Evolutionary conservation across 1,140 invertebrate genomes (phyloP).

Genomic region (Drosophila tropicalis): DNA sequence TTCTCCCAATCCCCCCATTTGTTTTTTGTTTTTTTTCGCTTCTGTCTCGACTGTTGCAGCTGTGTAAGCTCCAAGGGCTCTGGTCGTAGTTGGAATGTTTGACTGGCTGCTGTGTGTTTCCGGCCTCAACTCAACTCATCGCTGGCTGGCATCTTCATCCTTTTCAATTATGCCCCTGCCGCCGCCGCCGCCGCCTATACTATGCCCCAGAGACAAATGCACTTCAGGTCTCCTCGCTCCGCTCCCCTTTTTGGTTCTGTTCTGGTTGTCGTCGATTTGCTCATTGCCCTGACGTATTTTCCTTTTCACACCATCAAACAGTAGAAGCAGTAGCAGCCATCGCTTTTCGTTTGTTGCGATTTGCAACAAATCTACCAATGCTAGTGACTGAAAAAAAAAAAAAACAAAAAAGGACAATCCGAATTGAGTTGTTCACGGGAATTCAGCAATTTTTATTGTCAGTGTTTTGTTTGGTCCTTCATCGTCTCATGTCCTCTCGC

Average conservation of each 20-base stretch:
- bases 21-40: conserved; percentile 14
- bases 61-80: conserved; percentile 32
- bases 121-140: conserved; percentile 55
- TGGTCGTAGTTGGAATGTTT: conserved; percentile 34
- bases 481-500: too few relatives aligned
- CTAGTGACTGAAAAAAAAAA: background rate
- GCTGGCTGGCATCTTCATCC: conserved; percentile 51
- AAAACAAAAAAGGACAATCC: conserved; percentile 4
- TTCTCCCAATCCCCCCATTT: background rate
- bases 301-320: conserved; percentile 75
- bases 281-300: conserved; percentile 57
- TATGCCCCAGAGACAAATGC: conserved; percentile 22
- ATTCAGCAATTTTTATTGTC: conserved; percentile 51
- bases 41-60: conserved; percentile 26
- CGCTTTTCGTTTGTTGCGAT: conserved; percentile 55
- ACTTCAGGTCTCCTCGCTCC: conserved; percentile 14
- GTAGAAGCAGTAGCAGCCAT: conserved; percentile 23
- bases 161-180: conserved; percentile 69
- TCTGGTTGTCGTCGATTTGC: conserved; percentile 52
- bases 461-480: conserved; percentile 14
- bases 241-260: background rate
- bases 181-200: conserved; percentile 6
- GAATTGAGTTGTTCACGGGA: conserved; percentile 71
- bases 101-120: conserved; percentile 42
- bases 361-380: conserved; percentile 61